Conservation (phyloP, 2,797 vertebrate species). For the Eulemur rubriventer region DNA sequence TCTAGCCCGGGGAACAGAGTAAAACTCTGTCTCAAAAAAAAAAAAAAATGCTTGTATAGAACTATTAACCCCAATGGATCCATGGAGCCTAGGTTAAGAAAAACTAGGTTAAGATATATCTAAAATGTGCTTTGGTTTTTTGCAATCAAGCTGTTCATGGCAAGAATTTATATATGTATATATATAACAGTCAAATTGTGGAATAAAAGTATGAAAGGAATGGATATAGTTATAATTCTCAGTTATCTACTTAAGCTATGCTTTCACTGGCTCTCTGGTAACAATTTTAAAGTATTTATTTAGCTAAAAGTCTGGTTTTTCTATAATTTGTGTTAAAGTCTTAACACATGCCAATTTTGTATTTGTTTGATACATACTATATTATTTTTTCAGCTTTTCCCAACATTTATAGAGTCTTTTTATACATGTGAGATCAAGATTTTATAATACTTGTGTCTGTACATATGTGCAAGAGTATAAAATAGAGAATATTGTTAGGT, state of each 20-base stretch:
- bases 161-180: neutral
- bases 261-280: neutral
- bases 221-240: neutral
- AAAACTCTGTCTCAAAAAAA: no score
- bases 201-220: neutral
- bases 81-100: neutral
- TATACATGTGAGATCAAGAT: neutral
- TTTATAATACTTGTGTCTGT: neutral
- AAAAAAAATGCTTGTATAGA: neutral
- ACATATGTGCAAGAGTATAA: neutral
- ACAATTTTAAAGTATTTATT: neutral
- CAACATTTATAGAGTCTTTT: neutral
- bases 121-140: neutral
- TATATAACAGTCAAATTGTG: neutral
- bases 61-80: neutral
- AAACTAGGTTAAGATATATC: neutral
- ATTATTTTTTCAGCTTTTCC: neutral
- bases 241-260: neutral
- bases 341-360: neutral
- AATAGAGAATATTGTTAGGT: neutral
- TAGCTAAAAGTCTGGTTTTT: neutral
- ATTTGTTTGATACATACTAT: slow-evolving; percentile 7
- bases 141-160: neutral
- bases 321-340: neutral
- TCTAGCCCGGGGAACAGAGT: no score